A percentile compares a stretch with the other conserved stretches of the same genome.
Evolutionary conservation across 2,888 invertebrate genomes (phyloP).

Genomic region (Leptopterna dolabrata): DNA sequence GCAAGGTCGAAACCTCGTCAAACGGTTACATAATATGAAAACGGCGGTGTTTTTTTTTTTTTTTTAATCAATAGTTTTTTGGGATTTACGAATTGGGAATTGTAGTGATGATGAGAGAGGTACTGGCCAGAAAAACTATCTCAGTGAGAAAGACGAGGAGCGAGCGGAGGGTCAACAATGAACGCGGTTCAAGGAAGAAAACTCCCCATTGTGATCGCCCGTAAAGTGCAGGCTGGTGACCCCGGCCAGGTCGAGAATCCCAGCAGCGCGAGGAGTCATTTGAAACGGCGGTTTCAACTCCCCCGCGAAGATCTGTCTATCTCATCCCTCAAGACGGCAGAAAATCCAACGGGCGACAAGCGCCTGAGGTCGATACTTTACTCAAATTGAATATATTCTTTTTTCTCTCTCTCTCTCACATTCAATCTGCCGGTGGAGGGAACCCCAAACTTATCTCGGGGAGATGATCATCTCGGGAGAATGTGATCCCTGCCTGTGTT

Average conservation of each 20-base stretch:
- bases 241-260: conserved; percentile 25
- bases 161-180: not conserved
- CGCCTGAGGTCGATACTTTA: not conserved
- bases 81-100: not conserved
- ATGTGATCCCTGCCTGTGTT: conserved; percentile 46
- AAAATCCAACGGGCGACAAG: not conserved
- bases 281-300: not conserved
- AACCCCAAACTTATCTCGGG: conserved; percentile 4
- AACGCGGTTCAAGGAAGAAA: conserved; percentile 19
- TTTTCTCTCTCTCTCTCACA: not conserved
- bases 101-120: not conserved
- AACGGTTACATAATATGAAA: conserved; percentile 45
- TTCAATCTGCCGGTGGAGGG: not conserved
- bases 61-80: not conserved
- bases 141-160: not conserved
- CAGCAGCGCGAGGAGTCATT: not conserved
- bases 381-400: too few relatives aligned
- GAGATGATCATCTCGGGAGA: conserved; percentile 41
- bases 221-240: conserved; percentile 35
- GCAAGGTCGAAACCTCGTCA: conserved; percentile 48
- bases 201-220: conserved; percentile 21
- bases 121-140: not conserved
- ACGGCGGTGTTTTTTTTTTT: not conserved
- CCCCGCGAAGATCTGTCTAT: not conserved
- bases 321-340: not conserved